Evolutionary conservation across 2,113 vertebrate genomes (phyloP).

Genomic region (Ellobius talpinus): DNA sequence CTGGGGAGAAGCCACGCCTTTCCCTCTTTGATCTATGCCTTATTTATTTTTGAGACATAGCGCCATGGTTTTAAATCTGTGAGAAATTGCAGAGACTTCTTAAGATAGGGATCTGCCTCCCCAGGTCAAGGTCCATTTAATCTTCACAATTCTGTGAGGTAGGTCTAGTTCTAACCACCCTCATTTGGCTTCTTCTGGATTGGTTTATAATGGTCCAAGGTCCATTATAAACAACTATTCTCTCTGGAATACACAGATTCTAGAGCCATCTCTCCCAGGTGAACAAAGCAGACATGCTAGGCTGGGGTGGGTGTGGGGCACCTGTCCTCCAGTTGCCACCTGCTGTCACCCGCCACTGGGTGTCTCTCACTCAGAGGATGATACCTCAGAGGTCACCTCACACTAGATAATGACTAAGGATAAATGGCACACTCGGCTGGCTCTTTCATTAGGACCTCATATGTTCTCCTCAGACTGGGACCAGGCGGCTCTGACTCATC

Average conservation of each 20-base stretch:
- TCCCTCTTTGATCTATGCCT: neutral
- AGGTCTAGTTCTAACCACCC: too few relatives aligned
- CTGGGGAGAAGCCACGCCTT: neutral
- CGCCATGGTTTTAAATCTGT: neutral
- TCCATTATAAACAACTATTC: neutral
- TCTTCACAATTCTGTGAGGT: too few relatives aligned
- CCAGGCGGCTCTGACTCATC: neutral
- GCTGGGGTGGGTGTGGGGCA: too few relatives aligned
- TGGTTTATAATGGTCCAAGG: too few relatives aligned
- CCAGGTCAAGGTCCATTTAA: fast-evolving
- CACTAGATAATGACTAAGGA: neutral
- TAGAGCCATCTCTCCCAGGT: neutral
- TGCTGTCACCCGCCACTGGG: neutral
- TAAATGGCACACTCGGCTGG: neutral
- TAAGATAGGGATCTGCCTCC: neutral
- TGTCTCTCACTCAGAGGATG: neutral
- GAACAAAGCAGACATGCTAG: neutral
- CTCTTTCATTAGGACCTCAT: neutral
- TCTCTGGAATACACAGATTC: neutral
- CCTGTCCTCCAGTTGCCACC: neutral
- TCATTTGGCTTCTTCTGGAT: too few relatives aligned
- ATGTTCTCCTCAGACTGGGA: neutral
- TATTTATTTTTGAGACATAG: neutral
- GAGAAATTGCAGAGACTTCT: neutral
- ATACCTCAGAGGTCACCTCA: neutral